Base-by-base conservation (phyloP, 2,888 invertebrate genomes). In the Leptinotarsa peninsularis region DNA sequence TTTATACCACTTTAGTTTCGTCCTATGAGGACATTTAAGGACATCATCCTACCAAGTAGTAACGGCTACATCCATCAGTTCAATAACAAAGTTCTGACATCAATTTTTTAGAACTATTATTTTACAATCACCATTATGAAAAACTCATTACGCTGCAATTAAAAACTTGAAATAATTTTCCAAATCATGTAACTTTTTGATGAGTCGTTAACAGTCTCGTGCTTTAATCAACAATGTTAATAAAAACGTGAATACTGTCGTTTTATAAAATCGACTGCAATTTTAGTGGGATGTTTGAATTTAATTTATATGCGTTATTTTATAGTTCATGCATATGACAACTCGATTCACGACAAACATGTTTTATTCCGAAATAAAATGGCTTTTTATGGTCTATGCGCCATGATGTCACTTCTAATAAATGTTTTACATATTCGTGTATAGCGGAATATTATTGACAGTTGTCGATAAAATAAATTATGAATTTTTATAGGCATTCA, bases 261-360 rank as follows among this genome's bases (percentile, higher is more conserved):
- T 68, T 73, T 73, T 54, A 54, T 69, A 69, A 73, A 73, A 73
- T 68, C 73, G 73, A 69, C 67, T 73, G 73, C 73, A 73, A 69
- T 73, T 73, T 73, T 21, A 74, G 74, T 66, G 56, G 56, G 70
- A 71, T 77, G 78, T 80, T 76, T 76, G 74, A 81, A 79, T 79
- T 77, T 77, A 82, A 82, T 81, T 81, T 82, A 82, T 80, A 80
- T 77, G 76, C 79, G 76, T 78, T 82, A 80, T 81, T 80, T 82
- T 80, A 81, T 76, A 74, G 77, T 73, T 76, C 70, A 76, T 81
- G 82, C 79, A 79, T 77, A 79, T 81, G 82, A 82, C 82, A 81
- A 78, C 73, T 76, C 75, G 76, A 77, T 77, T 76, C 75, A 73
- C 49, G 73, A 71, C 68, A 67, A 77, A 81, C 80, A 79, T 67